Percentiles rank a stretch among this genome's conserved stretches.
Evolutionary conservation across 2,797 vertebrate species (phyloP).

Genomic region (Triplophysa bombifrons): DNA sequence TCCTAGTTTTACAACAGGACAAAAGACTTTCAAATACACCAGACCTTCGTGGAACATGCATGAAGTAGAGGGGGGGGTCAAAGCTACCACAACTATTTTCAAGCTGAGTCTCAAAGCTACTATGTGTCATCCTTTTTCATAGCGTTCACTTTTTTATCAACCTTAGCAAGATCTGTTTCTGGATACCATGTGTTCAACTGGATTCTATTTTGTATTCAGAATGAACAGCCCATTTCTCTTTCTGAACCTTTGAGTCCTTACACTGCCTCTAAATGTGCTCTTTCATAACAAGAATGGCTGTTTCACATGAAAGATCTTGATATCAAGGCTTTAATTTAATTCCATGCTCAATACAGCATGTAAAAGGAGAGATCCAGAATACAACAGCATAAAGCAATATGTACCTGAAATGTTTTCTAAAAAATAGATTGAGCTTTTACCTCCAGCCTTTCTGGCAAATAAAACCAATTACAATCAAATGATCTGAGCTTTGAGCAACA

Average conservation of each 20-base stretch:
- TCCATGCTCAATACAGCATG: background rate
- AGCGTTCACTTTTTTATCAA: background rate
- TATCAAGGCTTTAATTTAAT: slow-evolving; percentile 34
- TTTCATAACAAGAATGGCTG: slow-evolving; percentile 16
- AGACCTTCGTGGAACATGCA: background rate
- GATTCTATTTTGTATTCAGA: slow-evolving; percentile 32
- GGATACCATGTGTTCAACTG: background rate
- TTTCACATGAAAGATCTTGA: slow-evolving; percentile 34
- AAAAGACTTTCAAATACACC: slow-evolving; percentile 10
- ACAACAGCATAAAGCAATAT: slow-evolving; percentile 10
- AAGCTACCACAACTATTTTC: slow-evolving; percentile 23
- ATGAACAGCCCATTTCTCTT: background rate
- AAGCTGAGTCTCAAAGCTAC: background rate
- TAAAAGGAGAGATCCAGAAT: slow-evolving; percentile 36
- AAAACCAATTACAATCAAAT: slow-evolving; percentile 24
- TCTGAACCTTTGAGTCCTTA: background rate
- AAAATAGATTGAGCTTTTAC: slow-evolving; percentile 28
- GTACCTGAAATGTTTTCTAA: slow-evolving; percentile 28
- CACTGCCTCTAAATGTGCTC: slow-evolving; percentile 14
- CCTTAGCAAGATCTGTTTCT: background rate
- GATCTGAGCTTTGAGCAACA: slow-evolving; percentile 2
- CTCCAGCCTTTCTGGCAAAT: slow-evolving; percentile 11
- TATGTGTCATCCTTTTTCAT: background rate
- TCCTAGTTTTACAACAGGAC: slow-evolving; percentile 45
- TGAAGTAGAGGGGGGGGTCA: slow-evolving; percentile 11